Percentiles rank a stretch among this genome's conserved stretches.
phyloP scores from a whole-genome alignment of 2,888 invertebrate species.

The Pelosia muscerda region DNA sequence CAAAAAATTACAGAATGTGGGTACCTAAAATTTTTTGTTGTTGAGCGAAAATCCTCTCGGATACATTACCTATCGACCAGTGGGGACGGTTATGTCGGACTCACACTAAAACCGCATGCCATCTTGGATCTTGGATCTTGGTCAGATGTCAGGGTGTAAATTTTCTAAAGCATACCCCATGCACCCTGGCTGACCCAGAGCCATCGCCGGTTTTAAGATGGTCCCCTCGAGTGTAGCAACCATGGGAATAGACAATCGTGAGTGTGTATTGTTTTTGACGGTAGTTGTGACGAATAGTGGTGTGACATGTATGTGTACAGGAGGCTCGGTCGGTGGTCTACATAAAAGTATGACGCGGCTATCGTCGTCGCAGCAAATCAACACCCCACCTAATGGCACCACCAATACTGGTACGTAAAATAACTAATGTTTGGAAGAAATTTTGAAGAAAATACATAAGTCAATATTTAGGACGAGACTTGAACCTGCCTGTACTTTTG shows the following conservation, averaged over 20 bases:
- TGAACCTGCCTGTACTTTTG: not conserved
- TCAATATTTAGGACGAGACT: not conserved
- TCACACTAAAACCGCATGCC: too few relatives aligned
- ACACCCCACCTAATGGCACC: conserved; percentile 83
- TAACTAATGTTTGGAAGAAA: not conserved
- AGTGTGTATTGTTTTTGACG: not conserved
- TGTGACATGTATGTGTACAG: conserved; percentile 57
- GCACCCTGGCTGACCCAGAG: too few relatives aligned
- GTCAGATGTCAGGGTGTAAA: too few relatives aligned
- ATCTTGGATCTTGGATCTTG: too few relatives aligned
- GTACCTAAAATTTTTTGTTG: too few relatives aligned
- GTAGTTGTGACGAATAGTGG: not conserved
- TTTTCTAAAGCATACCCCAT: too few relatives aligned
- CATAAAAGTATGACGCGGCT: conserved; percentile 94
- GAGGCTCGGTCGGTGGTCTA: conserved; percentile 91
- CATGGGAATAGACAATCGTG: not conserved
- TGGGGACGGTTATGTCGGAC: too few relatives aligned
- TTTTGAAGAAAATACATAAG: not conserved
- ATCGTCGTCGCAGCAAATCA: conserved; percentile 92
- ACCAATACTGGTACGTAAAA: conserved; percentile 59
- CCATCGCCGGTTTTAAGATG: too few relatives aligned
- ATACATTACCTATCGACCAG: too few relatives aligned
- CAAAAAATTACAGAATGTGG: not conserved
- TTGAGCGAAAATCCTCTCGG: too few relatives aligned
- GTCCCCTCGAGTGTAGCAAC: too few relatives aligned